Percentiles rank a stretch among this genome's conserved stretches.
Conservation (phyloP, 1,140 invertebrate genomes). For the Oreohelix idahoensis region DNA sequence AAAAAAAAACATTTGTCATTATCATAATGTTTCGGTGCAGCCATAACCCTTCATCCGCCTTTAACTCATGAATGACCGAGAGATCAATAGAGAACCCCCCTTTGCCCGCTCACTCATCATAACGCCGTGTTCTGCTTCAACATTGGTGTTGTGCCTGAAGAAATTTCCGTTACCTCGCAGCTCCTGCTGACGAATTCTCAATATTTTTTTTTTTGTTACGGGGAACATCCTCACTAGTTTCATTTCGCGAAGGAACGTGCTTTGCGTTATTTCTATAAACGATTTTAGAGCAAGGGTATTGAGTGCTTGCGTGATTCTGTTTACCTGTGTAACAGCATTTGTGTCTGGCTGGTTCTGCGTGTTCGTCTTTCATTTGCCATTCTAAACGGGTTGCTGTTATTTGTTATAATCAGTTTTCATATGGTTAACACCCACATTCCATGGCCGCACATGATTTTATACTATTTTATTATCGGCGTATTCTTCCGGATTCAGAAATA, state of each 20-base stretch:
- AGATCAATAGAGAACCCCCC: background rate
- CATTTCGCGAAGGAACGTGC: background rate
- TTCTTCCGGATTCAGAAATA: too few species aligned
- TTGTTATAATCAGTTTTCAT: background rate
- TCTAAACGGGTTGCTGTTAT: background rate
- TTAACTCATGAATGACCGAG: background rate
- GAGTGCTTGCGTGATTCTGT: background rate
- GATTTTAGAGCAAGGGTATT: background rate
- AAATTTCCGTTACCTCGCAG: background rate
- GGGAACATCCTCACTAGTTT: background rate
- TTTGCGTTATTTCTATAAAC: background rate
- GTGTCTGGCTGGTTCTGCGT: background rate
- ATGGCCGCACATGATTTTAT: too few species aligned
- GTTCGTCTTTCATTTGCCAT: background rate
- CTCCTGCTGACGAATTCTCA: background rate
- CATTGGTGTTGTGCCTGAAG: conserved; percentile 9
- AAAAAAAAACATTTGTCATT: background rate
- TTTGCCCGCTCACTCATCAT: background rate
- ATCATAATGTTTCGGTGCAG: background rate
- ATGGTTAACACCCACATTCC: too few species aligned
- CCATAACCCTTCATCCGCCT: background rate
- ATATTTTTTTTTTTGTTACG: background rate
- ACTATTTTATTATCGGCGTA: too few species aligned
- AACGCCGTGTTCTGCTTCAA: background rate
- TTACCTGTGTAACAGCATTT: background rate